A percentile compares a stretch with the other conserved stretches of the same genome.
Conservation (phyloP, 2,888 invertebrate genomes). For the Griposia aprilina region DNA sequence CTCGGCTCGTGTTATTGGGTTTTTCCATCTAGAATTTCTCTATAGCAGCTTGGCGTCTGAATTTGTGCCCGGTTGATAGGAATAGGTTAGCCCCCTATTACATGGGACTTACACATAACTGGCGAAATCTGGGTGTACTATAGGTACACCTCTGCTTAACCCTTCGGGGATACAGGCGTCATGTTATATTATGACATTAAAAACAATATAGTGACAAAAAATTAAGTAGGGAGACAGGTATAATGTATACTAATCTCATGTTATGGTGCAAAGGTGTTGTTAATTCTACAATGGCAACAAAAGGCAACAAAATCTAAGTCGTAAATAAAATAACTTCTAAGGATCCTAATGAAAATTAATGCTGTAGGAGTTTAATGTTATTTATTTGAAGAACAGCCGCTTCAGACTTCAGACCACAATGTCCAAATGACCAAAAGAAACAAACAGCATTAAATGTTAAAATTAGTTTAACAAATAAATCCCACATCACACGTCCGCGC, state of each 20-base stretch:
- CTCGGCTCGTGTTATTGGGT: not conserved
- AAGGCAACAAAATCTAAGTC: not conserved
- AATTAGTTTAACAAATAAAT: not conserved
- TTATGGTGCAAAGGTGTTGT: not conserved
- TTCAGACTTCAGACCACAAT: not conserved
- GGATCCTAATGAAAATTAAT: too few relatives aligned
- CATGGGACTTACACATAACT: not conserved
- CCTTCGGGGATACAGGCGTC: not conserved
- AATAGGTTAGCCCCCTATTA: too few relatives aligned
- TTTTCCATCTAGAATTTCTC: not conserved
- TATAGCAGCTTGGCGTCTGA: not conserved
- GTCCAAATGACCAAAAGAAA: not conserved
- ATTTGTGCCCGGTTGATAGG: not conserved
- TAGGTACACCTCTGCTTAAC: not conserved
- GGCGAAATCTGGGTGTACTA: not conserved
- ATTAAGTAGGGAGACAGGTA: not conserved
- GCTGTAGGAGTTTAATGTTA: too few relatives aligned
- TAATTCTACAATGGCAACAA: too few relatives aligned
- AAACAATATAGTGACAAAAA: not conserved
- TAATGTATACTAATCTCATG: not conserved
- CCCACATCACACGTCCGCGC: slow-evolving; percentile 1
- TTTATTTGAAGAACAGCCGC: not conserved
- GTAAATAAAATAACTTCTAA: not conserved
- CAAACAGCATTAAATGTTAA: not conserved
- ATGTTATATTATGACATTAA: not conserved